These are phyloP conservation scores for Amphipyra tragopoginis DNA, from an alignment of 2,888 invertebrate genomes.

Conservation along the genomic window DNA sequence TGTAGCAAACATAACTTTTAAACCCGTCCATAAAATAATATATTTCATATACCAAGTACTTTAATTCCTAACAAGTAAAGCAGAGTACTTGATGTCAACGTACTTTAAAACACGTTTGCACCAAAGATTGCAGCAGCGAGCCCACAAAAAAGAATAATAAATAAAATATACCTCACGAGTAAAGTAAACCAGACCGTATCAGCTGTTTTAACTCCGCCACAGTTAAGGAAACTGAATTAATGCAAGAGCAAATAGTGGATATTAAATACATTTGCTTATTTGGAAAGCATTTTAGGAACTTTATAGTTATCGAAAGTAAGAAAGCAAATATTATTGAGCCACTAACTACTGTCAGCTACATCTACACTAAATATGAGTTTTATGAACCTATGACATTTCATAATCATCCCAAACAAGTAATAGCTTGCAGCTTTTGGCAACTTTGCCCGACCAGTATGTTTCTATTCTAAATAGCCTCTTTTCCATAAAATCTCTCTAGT, in stretches of 20 bases:
- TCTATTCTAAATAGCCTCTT: too few species aligned
- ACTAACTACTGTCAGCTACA: too few species aligned
- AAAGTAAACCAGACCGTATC: slow-evolving; percentile 43
- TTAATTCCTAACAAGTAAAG: slow-evolving; percentile 32
- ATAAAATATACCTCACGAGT: slow-evolving; percentile 40
- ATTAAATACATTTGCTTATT: neutral
- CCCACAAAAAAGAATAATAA: slow-evolving; percentile 42
- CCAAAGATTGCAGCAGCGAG: slow-evolving; percentile 46
- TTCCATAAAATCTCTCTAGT: too few species aligned
- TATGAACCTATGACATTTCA: too few species aligned
- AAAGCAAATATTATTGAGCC: too few species aligned
- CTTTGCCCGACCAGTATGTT: too few species aligned
- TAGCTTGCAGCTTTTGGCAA: too few species aligned
- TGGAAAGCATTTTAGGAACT: neutral
- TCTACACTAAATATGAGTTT: too few species aligned
- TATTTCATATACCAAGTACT: slow-evolving; percentile 15
- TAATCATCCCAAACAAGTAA: too few species aligned
- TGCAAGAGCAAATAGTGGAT: neutral
- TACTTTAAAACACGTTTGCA: slow-evolving; percentile 55
- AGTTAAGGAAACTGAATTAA: slow-evolving; percentile 23
- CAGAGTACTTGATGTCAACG: slow-evolving; percentile 49
- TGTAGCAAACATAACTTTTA: too few species aligned
- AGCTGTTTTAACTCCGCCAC: slow-evolving; percentile 36
- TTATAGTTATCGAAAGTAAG: neutral
- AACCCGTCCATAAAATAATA: slow-evolving; percentile 5